Evolutionary conservation across 2,888 invertebrate species (phyloP).

Genomic region (Chalcosyrphus nemorum): DNA sequence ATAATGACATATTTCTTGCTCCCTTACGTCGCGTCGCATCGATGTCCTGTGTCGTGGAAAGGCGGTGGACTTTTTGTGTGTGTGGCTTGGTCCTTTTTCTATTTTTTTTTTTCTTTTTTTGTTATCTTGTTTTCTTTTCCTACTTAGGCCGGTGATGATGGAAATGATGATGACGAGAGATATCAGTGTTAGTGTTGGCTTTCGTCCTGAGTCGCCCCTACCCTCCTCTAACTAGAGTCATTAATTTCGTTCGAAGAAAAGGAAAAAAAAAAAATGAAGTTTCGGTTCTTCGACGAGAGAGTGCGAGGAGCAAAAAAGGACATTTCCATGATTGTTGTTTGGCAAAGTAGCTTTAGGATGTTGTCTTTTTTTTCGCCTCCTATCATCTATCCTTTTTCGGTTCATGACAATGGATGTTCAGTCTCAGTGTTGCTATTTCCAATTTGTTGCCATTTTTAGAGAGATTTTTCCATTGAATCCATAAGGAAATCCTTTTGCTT

Average conservation of each 20-base stretch:
- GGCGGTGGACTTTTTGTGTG: constrained; percentile 3
- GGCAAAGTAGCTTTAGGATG: constrained; percentile 65
- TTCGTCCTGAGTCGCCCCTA: background rate
- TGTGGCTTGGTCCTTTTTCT: background rate
- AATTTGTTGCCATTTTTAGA: constrained; percentile 42
- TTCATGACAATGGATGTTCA: constrained; percentile 41
- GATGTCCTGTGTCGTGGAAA: background rate
- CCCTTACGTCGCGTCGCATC: constrained; percentile 45
- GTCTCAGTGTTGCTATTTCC: constrained; percentile 34
- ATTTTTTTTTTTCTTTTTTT: background rate
- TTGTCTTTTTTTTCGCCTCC: constrained; percentile 9
- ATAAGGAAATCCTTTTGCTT: constrained; percentile 19
- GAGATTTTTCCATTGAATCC: background rate
- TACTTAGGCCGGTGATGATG: constrained; percentile 44
- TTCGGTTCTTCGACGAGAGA: constrained; percentile 16
- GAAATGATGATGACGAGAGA: constrained; percentile 63
- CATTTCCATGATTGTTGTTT: constrained; percentile 68
- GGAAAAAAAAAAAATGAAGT: constrained; percentile 48
- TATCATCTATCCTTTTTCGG: constrained; percentile 26
- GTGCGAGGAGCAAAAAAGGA: constrained; percentile 39
- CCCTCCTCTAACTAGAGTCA: constrained; percentile 16
- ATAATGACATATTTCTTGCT: constrained; percentile 72
- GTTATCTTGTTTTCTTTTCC: background rate
- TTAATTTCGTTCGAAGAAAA: constrained; percentile 64
- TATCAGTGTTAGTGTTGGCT: constrained; percentile 42